These are phyloP conservation scores for Illadopsis cleaveri DNA, from an alignment of 2,113 vertebrate genomes.

Conservation along the genomic window DNA sequence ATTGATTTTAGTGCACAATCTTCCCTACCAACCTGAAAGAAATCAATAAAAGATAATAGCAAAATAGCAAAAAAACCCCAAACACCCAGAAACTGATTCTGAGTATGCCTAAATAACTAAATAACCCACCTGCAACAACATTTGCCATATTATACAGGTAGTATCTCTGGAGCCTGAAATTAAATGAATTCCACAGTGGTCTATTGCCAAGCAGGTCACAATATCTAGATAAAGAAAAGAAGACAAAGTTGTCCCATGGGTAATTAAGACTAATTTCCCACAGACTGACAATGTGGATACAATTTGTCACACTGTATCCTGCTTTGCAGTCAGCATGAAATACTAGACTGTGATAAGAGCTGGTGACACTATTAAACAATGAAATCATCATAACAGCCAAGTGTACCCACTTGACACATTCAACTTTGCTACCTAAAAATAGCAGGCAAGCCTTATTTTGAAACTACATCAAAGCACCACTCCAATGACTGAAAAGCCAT, in stretches of 20 bases:
- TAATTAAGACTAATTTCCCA: not conserved
- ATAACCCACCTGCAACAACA: slow-evolving; percentile 87
- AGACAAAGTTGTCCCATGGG: not conserved
- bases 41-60: not conserved
- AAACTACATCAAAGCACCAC: not conserved
- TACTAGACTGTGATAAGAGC: not conserved
- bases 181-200: slow-evolving; percentile 94
- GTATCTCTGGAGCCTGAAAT: slow-evolving; percentile 96
- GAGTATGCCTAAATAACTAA: not conserved
- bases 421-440: not conserved
- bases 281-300: not conserved
- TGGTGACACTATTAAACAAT: not conserved
- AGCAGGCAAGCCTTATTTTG: not conserved
- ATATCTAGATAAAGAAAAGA: slow-evolving; percentile 79
- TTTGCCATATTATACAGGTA: slow-evolving; percentile 98
- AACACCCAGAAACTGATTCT: not conserved
- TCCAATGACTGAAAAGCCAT: not conserved
- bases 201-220: slow-evolving; percentile 93
- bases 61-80: not conserved
- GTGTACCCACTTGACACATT: not conserved
- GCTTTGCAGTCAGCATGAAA: not conserved
- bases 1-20: not conserved
- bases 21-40: not conserved
- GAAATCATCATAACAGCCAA: not conserved
- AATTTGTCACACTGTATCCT: not conserved